phyloP scores from a whole-genome alignment of 2,113 vertebrate species.

The Himantopus leucocephalus region DNA sequence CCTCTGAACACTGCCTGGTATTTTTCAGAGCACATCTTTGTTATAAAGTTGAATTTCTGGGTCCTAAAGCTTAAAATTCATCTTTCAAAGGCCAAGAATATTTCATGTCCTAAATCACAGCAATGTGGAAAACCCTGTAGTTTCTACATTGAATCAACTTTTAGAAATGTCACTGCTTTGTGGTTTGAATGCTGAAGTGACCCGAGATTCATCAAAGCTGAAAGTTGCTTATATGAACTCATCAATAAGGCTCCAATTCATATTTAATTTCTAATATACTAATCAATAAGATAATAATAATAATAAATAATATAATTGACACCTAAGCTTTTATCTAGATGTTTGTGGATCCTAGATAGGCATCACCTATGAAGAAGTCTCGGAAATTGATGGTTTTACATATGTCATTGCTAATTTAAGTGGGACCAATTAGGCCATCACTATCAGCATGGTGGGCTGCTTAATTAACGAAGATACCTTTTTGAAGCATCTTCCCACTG shows the following conservation, averaged over 20 bases:
- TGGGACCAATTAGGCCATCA: background rate
- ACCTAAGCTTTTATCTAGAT: background rate
- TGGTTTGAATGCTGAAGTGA: background rate
- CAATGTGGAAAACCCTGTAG: background rate
- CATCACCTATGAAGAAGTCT: background rate
- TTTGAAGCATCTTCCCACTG: background rate
- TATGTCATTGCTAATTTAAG: background rate
- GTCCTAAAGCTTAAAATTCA: background rate
- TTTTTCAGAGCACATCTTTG: background rate
- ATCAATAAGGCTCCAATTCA: background rate
- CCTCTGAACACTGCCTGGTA: background rate
- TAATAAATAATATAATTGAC: background rate
- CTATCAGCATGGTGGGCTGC: background rate
- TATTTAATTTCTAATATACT: background rate
- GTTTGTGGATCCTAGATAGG: background rate
- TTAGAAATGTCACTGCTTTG: background rate
- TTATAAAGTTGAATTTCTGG: background rate
- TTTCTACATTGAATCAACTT: background rate
- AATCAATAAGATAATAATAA: background rate
- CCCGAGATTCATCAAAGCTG: background rate
- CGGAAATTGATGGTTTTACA: background rate
- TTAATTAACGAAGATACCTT: background rate
- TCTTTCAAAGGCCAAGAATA: constrained; percentile 1
- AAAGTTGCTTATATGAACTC: background rate
- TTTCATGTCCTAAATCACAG: background rate